Evolutionary conservation across 2,797 vertebrate genomes (phyloP).

Genomic region (Myotis vivesi): DNA sequence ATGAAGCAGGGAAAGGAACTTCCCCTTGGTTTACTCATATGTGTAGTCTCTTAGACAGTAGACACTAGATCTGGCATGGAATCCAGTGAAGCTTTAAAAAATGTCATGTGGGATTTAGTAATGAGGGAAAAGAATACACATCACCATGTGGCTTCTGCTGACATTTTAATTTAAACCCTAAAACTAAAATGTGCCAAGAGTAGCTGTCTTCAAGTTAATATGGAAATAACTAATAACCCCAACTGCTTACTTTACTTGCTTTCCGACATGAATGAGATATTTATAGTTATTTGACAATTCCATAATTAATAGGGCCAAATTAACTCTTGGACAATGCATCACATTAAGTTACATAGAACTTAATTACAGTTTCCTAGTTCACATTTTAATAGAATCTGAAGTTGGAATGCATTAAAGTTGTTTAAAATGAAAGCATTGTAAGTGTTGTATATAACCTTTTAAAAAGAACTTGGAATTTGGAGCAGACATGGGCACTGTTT

Average conservation of each 20-base stretch:
- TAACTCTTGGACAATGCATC: neutral
- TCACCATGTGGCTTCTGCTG: neutral
- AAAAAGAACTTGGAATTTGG: neutral
- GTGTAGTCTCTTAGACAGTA: neutral
- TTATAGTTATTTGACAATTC: neutral
- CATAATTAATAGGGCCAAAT: neutral
- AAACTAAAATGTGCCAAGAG: constrained; percentile 38
- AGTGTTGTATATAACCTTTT: neutral
- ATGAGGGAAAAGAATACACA: neutral
- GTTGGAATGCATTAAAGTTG: neutral
- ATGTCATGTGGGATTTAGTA: neutral
- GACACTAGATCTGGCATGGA: neutral
- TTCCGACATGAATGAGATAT: neutral
- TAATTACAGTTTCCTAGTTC: neutral
- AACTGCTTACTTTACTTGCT: neutral
- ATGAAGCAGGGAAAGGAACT: neutral
- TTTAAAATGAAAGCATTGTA: constrained; percentile 5
- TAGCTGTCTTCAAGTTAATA: constrained; percentile 22
- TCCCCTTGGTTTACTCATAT: neutral
- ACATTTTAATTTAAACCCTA: constrained; percentile 30
- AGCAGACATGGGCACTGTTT: neutral
- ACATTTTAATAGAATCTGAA: constrained; percentile 25
- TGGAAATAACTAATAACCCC: neutral
- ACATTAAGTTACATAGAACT: neutral
- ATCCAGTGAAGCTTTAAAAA: neutral